Conservation (phyloP, 2,888 invertebrate species). For the Galeopsomyia nigrocyanea region DNA sequence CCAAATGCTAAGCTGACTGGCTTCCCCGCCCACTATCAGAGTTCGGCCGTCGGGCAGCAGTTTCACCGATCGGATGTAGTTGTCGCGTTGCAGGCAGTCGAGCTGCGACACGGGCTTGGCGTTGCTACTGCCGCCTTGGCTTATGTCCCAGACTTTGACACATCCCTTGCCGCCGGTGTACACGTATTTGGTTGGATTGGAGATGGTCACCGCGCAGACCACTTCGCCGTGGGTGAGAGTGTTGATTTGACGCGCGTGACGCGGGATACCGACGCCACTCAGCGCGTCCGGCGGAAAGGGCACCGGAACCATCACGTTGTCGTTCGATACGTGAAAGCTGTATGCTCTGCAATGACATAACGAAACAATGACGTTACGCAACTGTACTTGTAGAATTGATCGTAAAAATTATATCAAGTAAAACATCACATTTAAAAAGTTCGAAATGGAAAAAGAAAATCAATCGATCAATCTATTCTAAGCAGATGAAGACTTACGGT, state of each 20-base stretch:
- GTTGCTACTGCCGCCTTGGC: constrained; percentile 85
- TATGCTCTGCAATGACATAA: constrained; percentile 82
- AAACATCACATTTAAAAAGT: too few relatives aligned
- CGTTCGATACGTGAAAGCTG: constrained; percentile 92
- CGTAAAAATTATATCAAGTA: too few relatives aligned
- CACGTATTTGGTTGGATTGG: constrained; percentile 91
- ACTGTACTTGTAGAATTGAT: too few relatives aligned
- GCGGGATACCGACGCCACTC: constrained; percentile 91
- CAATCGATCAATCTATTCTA: not conserved
- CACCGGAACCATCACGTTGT: constrained; percentile 90
- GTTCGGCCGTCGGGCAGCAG: constrained; percentile 92
- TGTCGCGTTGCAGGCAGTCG: constrained; percentile 94
- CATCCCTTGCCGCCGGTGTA: constrained; percentile 98
- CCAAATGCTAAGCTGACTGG: constrained; percentile 94
- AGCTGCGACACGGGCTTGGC: constrained; percentile 85
- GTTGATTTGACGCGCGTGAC: constrained; percentile 91
- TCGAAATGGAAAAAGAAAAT: not conserved
- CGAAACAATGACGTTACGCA: too few relatives aligned
- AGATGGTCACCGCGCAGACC: constrained; percentile 96
- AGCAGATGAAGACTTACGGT: constrained; percentile 78
- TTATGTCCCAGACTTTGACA: constrained; percentile 97
- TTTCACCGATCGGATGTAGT: constrained; percentile 93
- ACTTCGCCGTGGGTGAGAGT: constrained; percentile 95
- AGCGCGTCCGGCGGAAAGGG: constrained; percentile 95
- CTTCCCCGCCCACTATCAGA: constrained; percentile 95